A percentile compares a stretch with the other conserved stretches of the same genome.
These are phyloP conservation scores for Portunus trituberculatus DNA, from an alignment of 1,140 invertebrate genomes.

Conservation along the genomic window DNA sequence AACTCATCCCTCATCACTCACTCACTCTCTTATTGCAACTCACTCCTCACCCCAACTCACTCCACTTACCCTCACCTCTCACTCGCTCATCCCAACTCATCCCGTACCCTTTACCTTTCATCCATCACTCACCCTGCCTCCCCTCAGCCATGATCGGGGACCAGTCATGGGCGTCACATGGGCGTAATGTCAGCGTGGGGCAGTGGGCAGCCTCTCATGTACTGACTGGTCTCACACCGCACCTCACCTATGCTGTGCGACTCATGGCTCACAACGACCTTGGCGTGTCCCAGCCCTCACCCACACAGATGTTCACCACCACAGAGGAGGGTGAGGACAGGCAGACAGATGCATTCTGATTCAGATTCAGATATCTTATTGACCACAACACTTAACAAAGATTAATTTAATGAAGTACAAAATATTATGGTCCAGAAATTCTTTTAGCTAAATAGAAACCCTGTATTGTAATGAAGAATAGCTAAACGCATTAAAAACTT, in stretches of 20 bases:
- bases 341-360: too few species aligned
- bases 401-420: too few species aligned
- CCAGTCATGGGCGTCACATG: conserved; percentile 53
- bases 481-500: too few species aligned
- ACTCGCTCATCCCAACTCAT: too few species aligned
- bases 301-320: conserved; percentile 79
- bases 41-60: not conserved
- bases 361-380: too few species aligned
- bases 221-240: conserved; percentile 80
- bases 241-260: conserved; percentile 80
- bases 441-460: too few species aligned
- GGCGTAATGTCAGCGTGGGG: conserved; percentile 63
- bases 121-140: not conserved
- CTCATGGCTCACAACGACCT: conserved; percentile 81
- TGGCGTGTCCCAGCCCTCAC: conserved; percentile 80
- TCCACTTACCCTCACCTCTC: not conserved
- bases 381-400: too few species aligned
- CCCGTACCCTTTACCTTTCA: not conserved
- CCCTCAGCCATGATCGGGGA: conserved; percentile 6
- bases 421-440: too few species aligned
- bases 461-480: too few species aligned
- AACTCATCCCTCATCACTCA: too few species aligned
- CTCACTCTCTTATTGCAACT: not conserved
- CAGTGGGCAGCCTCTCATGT: conserved; percentile 78
- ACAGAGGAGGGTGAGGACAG: conserved; percentile 81